phyloP scores from a whole-genome alignment of 92 coral and sea anemone genomes.

The Chrysogorgia sp. region DNA sequence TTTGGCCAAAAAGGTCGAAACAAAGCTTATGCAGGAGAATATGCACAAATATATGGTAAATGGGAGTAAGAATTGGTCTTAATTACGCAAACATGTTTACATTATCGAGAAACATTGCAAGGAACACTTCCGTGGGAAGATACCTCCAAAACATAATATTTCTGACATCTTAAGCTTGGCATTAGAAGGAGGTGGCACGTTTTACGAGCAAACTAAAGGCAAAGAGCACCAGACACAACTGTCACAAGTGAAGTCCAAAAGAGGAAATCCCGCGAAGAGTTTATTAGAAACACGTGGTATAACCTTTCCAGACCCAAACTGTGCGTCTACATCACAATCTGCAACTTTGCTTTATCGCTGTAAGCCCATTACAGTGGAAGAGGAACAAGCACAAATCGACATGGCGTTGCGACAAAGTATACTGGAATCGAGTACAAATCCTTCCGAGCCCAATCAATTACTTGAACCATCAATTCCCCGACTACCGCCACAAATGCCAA shows the following conservation, averaged over 20 bases:
- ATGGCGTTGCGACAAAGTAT: slow-evolving; percentile 54
- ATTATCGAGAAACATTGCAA: slow-evolving; percentile 18
- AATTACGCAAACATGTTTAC: slow-evolving; percentile 19
- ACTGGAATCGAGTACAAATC: slow-evolving; percentile 14
- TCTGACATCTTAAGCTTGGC: slow-evolving; percentile 33
- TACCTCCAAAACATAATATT: slow-evolving; percentile 50
- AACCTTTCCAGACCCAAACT: slow-evolving; percentile 40
- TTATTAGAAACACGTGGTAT: slow-evolving; percentile 51
- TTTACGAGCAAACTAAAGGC: slow-evolving; percentile 23
- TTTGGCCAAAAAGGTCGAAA: slow-evolving; percentile 49
- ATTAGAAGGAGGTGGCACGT: slow-evolving; percentile 14
- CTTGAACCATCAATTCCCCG: background rate
- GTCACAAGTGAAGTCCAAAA: slow-evolving; percentile 11
- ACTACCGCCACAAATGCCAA: background rate
- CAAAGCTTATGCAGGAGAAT: slow-evolving; percentile 6
- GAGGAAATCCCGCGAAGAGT: slow-evolving; percentile 54
- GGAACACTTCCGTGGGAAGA: slow-evolving; percentile 9
- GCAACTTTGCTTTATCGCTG: slow-evolving; percentile 15
- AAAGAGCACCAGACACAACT: background rate
- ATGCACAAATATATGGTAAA: slow-evolving; percentile 15
- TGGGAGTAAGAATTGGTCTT: slow-evolving; percentile 4
- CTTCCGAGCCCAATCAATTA: background rate
- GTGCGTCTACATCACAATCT: background rate
- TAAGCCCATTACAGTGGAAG: slow-evolving; percentile 42
- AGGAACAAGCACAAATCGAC: slow-evolving; percentile 47